These are phyloP conservation scores for Chaetura pelagica DNA, from an alignment of 2,113 vertebrate species.

Conservation along the genomic window DNA sequence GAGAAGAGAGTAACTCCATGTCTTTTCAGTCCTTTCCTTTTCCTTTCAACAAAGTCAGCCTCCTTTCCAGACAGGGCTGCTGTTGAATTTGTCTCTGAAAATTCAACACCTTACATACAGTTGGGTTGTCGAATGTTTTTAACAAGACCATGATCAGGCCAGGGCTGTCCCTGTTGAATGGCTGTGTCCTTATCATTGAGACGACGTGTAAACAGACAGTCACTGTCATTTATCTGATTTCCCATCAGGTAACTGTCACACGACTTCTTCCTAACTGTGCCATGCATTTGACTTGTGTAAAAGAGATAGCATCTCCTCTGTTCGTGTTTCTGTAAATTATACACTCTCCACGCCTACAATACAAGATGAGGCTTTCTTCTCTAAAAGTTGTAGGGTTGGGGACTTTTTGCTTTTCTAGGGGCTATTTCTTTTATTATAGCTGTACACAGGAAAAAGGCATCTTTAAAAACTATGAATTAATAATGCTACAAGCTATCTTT, in stretches of 20 bases:
- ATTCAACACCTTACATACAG: neutral
- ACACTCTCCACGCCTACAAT: neutral
- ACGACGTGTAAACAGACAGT: conserved; percentile 41
- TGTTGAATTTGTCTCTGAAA: conserved; percentile 16
- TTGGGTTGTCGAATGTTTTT: neutral
- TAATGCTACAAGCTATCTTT: conserved; percentile 3
- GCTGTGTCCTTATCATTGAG: neutral
- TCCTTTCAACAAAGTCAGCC: neutral
- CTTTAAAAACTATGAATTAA: conserved; percentile 19
- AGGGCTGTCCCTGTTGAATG: neutral
- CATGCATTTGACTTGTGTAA: neutral
- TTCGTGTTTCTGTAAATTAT: neutral
- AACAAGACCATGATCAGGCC: conserved; percentile 41
- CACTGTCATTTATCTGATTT: conserved; percentile 19
- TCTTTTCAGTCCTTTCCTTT: neutral
- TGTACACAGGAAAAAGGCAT: neutral
- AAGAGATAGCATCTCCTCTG: neutral
- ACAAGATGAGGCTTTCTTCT: neutral
- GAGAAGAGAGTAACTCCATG: neutral
- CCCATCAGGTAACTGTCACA: conserved; percentile 31
- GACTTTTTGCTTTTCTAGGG: conserved; percentile 22
- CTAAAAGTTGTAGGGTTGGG: neutral
- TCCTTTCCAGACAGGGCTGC: neutral
- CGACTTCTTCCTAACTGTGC: neutral
- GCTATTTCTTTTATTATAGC: neutral